Evolutionary conservation across 2,797 vertebrate genomes (phyloP).

Genomic region (Rhinichthys osculus): DNA sequence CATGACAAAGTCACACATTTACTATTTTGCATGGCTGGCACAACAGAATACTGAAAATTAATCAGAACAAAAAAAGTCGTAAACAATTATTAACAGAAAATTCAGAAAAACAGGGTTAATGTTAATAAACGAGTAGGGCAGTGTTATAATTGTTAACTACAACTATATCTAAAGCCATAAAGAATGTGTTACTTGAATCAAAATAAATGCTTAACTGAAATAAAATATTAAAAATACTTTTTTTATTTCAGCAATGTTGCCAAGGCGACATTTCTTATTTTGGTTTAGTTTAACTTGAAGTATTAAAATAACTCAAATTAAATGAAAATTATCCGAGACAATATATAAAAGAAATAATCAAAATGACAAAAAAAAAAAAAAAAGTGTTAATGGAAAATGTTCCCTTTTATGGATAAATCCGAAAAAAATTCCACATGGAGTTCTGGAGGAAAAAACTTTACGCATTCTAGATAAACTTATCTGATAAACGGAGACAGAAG

Average conservation of each 20-base stretch:
- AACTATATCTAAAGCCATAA: neutral
- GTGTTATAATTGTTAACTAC: neutral
- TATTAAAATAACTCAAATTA: neutral
- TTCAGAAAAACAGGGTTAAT: neutral
- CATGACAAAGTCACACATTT: constrained; percentile 18
- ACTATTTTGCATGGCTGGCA: neutral
- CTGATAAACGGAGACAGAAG: neutral
- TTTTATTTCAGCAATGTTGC: neutral
- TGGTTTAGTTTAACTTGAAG: neutral
- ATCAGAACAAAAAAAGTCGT: neutral
- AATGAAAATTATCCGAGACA: neutral
- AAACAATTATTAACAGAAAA: too few relatives aligned
- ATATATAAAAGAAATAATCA: neutral
- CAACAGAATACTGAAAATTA: neutral
- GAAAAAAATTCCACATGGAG: too few relatives aligned
- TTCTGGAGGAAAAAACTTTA: neutral
- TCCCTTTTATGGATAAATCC: too few relatives aligned
- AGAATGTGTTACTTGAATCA: neutral
- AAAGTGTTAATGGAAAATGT: too few relatives aligned
- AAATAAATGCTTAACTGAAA: neutral
- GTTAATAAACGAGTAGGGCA: neutral
- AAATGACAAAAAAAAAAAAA: neutral
- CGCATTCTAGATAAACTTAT: neutral
- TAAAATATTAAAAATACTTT: neutral
- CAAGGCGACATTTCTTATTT: neutral